Base-by-base conservation (phyloP, 1,140 invertebrate species). In the Papilio machaon region DNA sequence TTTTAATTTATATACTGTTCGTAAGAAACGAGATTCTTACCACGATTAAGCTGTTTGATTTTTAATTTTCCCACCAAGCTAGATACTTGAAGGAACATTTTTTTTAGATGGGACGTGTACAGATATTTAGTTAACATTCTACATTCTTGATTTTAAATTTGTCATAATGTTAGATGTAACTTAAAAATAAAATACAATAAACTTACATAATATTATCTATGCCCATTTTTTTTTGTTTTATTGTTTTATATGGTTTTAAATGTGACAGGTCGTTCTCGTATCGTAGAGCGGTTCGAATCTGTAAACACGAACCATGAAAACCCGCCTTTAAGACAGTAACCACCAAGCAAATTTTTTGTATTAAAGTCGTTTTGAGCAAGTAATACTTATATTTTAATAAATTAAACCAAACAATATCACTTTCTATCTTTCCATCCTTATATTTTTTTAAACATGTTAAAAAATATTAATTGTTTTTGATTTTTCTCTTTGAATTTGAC, bases 111-210 rank as follows among this genome's bases (percentile, higher is more conserved):
- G 3, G 38, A 43, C 38, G 7, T 30, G 23, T 43, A 49, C 47
- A 11, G 10, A 49, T 49, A 49, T 11, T 49, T 49, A 49, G 6
- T 49, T 49, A 11, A 49, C 13, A 9, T 49, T 49, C 9, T 13
- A 49, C 47, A 13, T 58, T 58, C n/a, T 11, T 35, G 30, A 70
- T 13, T 9, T 67, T 23, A 35, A 35, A 35, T 67, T 70, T 70
- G 23, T 70, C 30, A 70, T 9, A 23, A 30, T 15, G 13, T 70
- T 15, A 35, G 13, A 70, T 70, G 30, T 6, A 35, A 70, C 64
- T 70, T 35, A 35, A 70, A 70, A 70, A 38, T 70, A 35, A 60
- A 70, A 70, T 70, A 38, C 64, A 38, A 70, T 70, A 70, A 70
- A 17, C 64, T 70, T 70, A 70, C 2, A 9, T 58, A 52, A 30